Percentiles rank a stretch among this genome's conserved stretches.
These are phyloP conservation scores for Monopis laevigella DNA, from an alignment of 2,888 invertebrate species.

Conservation along the genomic window DNA sequence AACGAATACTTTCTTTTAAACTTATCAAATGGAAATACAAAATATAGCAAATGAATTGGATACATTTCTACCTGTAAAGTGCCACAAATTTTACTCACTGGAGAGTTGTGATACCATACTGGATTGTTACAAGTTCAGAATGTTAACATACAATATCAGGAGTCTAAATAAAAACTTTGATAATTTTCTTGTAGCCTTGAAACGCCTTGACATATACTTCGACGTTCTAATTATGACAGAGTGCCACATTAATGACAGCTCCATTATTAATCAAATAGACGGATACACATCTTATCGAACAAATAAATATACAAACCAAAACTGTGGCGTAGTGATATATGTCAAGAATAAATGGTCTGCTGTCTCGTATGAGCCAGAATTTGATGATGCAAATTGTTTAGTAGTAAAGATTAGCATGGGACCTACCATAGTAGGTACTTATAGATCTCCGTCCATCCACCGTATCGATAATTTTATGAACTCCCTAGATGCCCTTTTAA, in stretches of 20 bases:
- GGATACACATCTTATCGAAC: slow-evolving; percentile 12
- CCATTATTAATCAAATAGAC: slow-evolving; percentile 13
- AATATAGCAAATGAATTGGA: neutral
- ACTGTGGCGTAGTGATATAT: slow-evolving; percentile 17
- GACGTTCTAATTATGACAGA: slow-evolving; percentile 18
- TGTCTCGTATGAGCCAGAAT: slow-evolving; percentile 14
- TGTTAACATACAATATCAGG: slow-evolving; percentile 17
- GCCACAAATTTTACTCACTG: neutral
- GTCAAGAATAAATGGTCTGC: slow-evolving; percentile 13
- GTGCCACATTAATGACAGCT: slow-evolving; percentile 15
- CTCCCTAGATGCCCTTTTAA: slow-evolving; percentile 11
- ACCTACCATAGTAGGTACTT: slow-evolving; percentile 14
- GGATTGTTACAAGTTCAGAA: slow-evolving; percentile 12
- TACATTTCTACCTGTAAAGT: neutral
- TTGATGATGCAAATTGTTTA: slow-evolving; percentile 16
- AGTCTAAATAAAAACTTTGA: slow-evolving; percentile 18
- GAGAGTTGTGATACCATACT: neutral
- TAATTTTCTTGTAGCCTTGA: slow-evolving; percentile 10
- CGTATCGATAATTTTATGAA: slow-evolving; percentile 13
- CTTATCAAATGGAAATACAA: too few species aligned
- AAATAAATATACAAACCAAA: slow-evolving; percentile 14
- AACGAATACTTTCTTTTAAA: too few species aligned
- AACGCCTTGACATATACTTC: slow-evolving; percentile 10
- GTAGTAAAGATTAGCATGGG: slow-evolving; percentile 4
- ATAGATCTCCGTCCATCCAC: slow-evolving; percentile 17